Evolutionary conservation across 2,797 vertebrate species (phyloP), one percentile per base, ranked within the genome.

Genomic region (Catostomus latipinnis): DNA sequence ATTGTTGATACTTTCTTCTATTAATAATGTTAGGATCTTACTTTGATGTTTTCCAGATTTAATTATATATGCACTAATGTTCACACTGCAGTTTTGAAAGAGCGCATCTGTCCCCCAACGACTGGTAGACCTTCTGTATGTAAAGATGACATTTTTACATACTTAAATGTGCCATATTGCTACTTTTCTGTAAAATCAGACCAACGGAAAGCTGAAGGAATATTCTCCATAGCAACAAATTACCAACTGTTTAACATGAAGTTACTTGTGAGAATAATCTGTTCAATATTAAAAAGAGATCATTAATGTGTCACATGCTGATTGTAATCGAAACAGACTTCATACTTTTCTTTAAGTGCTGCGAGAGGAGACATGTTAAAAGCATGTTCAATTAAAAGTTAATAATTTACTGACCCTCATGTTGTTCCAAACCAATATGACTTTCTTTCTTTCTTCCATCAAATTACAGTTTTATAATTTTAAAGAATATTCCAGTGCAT

Each of bases 151-250:
- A 18, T 71, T 57, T 63, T 56, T 86, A 16, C 67, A 87, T 16
- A 82, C 53, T 77, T 56, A 34, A 46, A 88, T 80, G 89, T 92
- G 91, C 90, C 91, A 92, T 89, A 87, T 83, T 67, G 46, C 66
- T 82, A 66, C 72, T 85, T 52, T 34, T 65, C 48, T 80, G 6
- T 6, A 77, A 16, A 10, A 5, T 74, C 34, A 54, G 8, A 34
- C 22, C 22, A 22, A 22, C 22, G 60, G n/a, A 75, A 71, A 46
- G 49, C 76, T 54, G 74, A 62, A 53, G 34, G 16, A 49, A 76
- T 49, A 16, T 18, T 16, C 8, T 10, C 43, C 4, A 12, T 4
- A 65, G n/a, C 45, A 49, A 58, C 8, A 67, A 43, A 75, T 6
- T 6, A n/a, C 1, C 18, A 18, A 46, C 0, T 0, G 1, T 57